Base-by-base conservation (phyloP, 2,797 vertebrate genomes). In the Ataeniobius toweri region DNA sequence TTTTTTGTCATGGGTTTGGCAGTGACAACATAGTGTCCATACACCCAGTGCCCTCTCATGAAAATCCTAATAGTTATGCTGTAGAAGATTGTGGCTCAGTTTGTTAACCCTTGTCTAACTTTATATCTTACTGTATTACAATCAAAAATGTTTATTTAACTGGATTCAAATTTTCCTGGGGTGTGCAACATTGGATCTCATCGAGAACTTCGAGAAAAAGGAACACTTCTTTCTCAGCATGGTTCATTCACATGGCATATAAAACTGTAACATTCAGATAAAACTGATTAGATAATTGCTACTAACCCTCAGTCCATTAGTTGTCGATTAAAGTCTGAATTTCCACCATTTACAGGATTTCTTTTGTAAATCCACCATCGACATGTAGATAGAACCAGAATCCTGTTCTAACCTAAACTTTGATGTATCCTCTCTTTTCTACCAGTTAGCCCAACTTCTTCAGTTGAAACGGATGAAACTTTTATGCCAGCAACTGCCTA, bases 1-100 rank as follows among this genome's bases (percentile, higher is more conserved):
- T 82, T 81, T 79, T 31, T 78, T 85, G 56, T 87, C 59, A 59
- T 70, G 50, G 56, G 75, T 65, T 51, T 79, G 71, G n/a, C 22
- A 84, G 77, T 89, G 83, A 81, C 84, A 80, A n/a, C 6, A 53
- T 14, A 10, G 6, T 69, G 3, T 2, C 13, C 26, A 6, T 31
- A 2, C 2, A 14, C 28, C 18, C 28, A 61, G 22, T 26, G 22
- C 9, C 53, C 41, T 36, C 3, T 51, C 28, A 13, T 61, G 41
- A 41, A 36, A 24, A 39, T 13, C 51, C 31, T 58, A 41, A 58
- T n/a, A 53, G 6, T 73, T 44, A 41, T 58, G 12, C 6, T 14
- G 50, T 44, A 9, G 14, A 36, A 13, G 0, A 36, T 50, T 13
- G 51, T 22, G 51, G 48, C 59, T 75, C 22, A 18, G 50, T 39